Percentiles rank a stretch among this genome's conserved stretches.
These are phyloP conservation scores for Trematomus loennbergii DNA, from an alignment of 2,113 vertebrate genomes.

Conservation along the genomic window DNA sequence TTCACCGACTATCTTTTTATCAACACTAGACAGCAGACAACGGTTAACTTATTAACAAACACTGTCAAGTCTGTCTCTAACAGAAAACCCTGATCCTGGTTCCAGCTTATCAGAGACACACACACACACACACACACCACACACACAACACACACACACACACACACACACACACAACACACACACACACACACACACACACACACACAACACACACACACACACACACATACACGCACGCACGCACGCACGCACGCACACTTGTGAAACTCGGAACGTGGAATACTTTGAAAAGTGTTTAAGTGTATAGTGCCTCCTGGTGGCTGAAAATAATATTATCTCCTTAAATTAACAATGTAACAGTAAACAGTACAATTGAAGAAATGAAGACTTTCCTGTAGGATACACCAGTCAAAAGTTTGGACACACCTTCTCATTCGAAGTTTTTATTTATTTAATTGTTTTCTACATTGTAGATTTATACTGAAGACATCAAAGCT, in stretches of 20 bases:
- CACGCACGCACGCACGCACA: not conserved
- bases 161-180: not conserved
- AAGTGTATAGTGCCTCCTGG: constrained; percentile 36
- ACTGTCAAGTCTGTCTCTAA: not conserved
- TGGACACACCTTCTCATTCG: no score
- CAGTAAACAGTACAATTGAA: not conserved
- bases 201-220: not conserved
- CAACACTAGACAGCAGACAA: no score
- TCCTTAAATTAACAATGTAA: constrained; percentile 4
- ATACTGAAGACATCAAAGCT: no score
- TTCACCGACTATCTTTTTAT: no score
- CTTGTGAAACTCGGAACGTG: constrained; percentile 1
- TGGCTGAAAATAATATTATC: constrained; percentile 42
- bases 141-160: not conserved
- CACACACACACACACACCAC: constrained; percentile 5
- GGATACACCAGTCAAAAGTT: not conserved
- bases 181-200: constrained; percentile 10
- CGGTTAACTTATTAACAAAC: constrained; percentile 11
- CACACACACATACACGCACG: constrained; percentile 2
- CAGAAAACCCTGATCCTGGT: not conserved
- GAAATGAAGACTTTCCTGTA: not conserved
- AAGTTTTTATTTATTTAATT: no score
- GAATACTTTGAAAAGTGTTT: not conserved
- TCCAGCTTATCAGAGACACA: not conserved
- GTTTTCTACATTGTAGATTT: no score